Conservation (phyloP, 2,797 vertebrate species). For the Notolabrus celidotus region DNA sequence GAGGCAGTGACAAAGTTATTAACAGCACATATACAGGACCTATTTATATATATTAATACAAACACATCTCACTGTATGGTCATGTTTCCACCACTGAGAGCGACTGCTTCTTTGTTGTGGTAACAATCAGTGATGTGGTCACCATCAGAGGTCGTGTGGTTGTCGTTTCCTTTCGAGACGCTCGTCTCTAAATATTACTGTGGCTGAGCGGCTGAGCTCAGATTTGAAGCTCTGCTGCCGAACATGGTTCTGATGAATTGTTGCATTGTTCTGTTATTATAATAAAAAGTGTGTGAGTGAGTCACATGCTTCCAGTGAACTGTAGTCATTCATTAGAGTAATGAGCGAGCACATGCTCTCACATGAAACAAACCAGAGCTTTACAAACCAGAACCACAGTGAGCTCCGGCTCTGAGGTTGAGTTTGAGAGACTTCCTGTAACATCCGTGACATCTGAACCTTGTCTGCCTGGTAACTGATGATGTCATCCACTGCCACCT, state of each 20-base stretch:
- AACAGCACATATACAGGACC: too few relatives aligned
- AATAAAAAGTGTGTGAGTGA: constrained; percentile 1
- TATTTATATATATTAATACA: too few relatives aligned
- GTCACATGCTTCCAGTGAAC: constrained; percentile 45
- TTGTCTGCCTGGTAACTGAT: constrained; percentile 38
- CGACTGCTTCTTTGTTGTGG: neutral
- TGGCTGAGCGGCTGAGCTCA: neutral
- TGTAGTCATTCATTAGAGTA: constrained; percentile 20
- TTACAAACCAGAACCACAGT: too few relatives aligned
- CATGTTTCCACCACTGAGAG: too few relatives aligned
- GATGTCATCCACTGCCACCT: constrained; percentile 22
- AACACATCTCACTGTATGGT: too few relatives aligned
- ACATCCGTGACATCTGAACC: neutral
- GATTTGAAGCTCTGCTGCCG: neutral
- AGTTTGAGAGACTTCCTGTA: neutral
- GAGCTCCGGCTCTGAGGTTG: neutral
- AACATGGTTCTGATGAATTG: neutral
- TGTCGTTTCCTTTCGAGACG: neutral
- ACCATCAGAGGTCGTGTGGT: neutral
- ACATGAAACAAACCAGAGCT: neutral
- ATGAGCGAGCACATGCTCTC: constrained; percentile 12
- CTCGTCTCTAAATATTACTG: neutral
- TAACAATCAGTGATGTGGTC: too few relatives aligned
- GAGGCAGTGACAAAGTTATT: too few relatives aligned
- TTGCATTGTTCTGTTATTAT: neutral